Evolutionary conservation across 2,113 vertebrate genomes (phyloP), one percentile per base, ranked within the genome.

Genomic region (Tinamus guttatus): DNA sequence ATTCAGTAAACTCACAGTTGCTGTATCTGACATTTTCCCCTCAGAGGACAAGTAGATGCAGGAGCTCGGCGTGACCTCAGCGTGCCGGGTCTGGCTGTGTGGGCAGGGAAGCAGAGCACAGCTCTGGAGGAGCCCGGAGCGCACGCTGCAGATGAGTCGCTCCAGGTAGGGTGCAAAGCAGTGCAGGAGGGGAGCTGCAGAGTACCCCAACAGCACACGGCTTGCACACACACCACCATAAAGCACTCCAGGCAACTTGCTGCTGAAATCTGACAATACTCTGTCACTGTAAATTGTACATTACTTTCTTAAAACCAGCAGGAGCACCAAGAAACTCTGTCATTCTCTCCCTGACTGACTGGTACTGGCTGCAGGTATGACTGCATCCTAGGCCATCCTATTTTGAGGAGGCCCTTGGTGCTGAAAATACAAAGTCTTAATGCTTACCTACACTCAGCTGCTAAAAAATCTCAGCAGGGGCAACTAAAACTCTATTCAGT

Each of bases 121-220:
- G 51, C 51, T 41, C 51, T 30, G 40, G 21, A 28, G 7, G 56
- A 58, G 7, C 0, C 21, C 49, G 0, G 74, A 85, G 17, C 68
- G 41, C 49, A 65, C 34, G 19, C 0, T 2, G 18, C 36, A 68
- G 45, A 28, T 0, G 1, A 65, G 56, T 38, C 78, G 80, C n/a
- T 56, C 51, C 34, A 30, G 14, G 27, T 45, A 68, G 0, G 0
- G 34, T 56, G 21, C n/a, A 51, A 20, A 90, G 13, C 3, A 51
- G 38, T 52, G 60, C 13, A 81, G 32, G 73, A 75, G 30, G 18
- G n/a, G 34, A 81, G 54, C 11, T 49, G 12, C 11, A 64, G 34
- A 51, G 0, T 1, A 64, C 28, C 34, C 71, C 36, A 32, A 60
- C 0, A 76, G 63, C 12, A 84, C 69, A 67, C 24, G 78, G 28